Conservation (phyloP, 2,888 invertebrate species). For the Ormyrus rosae region DNA sequence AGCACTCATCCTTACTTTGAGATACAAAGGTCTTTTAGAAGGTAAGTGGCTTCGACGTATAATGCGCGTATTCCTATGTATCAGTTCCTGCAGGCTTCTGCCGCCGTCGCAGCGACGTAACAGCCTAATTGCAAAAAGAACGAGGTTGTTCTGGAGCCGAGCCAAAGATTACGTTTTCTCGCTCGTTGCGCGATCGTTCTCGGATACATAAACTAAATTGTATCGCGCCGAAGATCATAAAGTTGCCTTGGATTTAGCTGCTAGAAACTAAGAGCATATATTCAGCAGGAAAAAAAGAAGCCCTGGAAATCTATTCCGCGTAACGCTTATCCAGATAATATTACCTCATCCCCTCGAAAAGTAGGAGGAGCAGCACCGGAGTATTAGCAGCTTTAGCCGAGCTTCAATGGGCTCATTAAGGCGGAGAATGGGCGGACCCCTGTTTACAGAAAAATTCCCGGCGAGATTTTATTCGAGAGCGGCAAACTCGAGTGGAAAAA, state of each 20-base stretch:
- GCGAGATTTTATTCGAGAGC: no score
- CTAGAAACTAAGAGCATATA: no score
- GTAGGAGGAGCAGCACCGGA: no score
- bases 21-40: no score
- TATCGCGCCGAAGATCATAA: background rate
- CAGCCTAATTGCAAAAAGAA: conserved; percentile 35
- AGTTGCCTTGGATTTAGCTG: background rate
- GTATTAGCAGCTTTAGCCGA: background rate
- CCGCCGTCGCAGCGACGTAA: background rate
- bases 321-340: conserved; percentile 26
- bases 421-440: background rate
- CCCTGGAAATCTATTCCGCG: conserved; percentile 17
- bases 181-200: background rate
- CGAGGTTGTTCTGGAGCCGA: conserved; percentile 1
- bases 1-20: no score
- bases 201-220: conserved; percentile 8
- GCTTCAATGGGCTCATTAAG: background rate
- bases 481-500: no score
- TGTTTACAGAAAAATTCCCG: background rate
- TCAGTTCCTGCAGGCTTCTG: no score
- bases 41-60: no score
- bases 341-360: background rate
- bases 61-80: no score
- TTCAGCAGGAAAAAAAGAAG: conserved; percentile 17
- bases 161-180: conserved; percentile 13